Percentiles rank a stretch among this genome's conserved stretches.
Evolutionary conservation across 2,888 invertebrate species (phyloP).

Genomic region (Falcaria lacertinaria): DNA sequence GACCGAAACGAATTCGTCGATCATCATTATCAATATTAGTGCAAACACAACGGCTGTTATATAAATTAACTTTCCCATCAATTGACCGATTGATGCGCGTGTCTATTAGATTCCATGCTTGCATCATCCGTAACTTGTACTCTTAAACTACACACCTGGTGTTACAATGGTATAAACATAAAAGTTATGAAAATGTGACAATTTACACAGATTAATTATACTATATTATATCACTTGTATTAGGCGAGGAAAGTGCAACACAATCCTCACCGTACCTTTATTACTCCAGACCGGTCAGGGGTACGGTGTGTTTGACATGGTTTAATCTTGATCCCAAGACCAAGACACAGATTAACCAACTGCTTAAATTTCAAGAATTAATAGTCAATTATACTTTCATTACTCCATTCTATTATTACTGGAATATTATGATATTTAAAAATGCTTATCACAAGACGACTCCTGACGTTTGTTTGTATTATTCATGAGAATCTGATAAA

Average conservation of each 20-base stretch:
- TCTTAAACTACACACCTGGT: conserved; percentile 2
- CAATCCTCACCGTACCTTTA: too few species aligned
- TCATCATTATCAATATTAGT: conserved; percentile 62
- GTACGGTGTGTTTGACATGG: too few species aligned
- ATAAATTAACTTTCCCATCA: conserved; percentile 64
- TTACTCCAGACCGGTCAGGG: too few species aligned
- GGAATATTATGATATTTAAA: conserved; percentile 13
- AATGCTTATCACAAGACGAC: conserved; percentile 22
- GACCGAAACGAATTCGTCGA: conserved; percentile 36
- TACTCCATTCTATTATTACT: conserved; percentile 9
- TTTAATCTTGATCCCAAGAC: too few species aligned
- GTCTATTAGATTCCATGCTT: conserved; percentile 14
- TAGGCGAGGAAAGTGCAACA: too few species aligned
- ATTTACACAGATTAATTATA: too few species aligned
- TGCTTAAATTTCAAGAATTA: too few species aligned
- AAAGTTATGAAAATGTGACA: too few species aligned
- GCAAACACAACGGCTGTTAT: conserved; percentile 59
- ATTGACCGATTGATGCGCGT: conserved; percentile 18
- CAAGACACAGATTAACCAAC: too few species aligned
- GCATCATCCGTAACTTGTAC: background rate
- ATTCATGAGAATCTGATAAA: conserved; percentile 37
- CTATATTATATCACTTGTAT: too few species aligned
- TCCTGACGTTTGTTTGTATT: conserved; percentile 30
- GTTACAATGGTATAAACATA: too few species aligned
- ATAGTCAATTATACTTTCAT: too few species aligned